Evolutionary conservation across 23 tunicate genomes (phyloP), one percentile per base, ranked within the genome.

Genomic region (Halocynthia roretzi): DNA sequence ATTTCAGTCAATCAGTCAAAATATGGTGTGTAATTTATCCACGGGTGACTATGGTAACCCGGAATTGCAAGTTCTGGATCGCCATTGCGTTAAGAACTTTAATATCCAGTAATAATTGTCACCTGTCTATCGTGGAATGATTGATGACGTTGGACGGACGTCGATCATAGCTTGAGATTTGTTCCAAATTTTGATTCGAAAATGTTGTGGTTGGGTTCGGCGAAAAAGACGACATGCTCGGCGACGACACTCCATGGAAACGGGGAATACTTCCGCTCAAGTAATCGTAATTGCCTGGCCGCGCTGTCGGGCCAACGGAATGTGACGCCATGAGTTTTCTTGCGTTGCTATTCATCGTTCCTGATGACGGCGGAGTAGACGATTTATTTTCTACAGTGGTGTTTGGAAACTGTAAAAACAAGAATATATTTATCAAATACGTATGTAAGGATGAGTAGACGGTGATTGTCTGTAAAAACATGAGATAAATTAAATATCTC

Each of bases 71-170:
- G 44, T 31, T 31, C 4, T 31, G 44, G 44, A 31, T 31, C 44
- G 44, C 44, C 44, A 31, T 0, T 31, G 44, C 44, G 44, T 31
- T 4, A 31, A 31, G 44, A 31, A 31, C 4, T 4, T 31, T 31
- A 31, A 31, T 31, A 31, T 31, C 44, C 44, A 31, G 2, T 31
- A 0, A 31, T 31, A 31, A 31, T 31, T 60, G 17, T 19, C 51
- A 74, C 78, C 78, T 74, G 78, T 74, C 78, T 20, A 74, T 74
- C 11, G 78, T 74, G 10, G 78, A 54, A 10, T 52, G 56, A 48
- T 56, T 52, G 2, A 14, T 54, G 56, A 31, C 62, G 56, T 74
- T 54, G 44, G 44, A 31, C 14, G 78, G 78, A 48, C 54, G 31
- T 6, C 78, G 55, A 23, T 74, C 64, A 53, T 54, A 53, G 56